Conservation (phyloP, 2,888 invertebrate genomes). For the Phania funesta region DNA sequence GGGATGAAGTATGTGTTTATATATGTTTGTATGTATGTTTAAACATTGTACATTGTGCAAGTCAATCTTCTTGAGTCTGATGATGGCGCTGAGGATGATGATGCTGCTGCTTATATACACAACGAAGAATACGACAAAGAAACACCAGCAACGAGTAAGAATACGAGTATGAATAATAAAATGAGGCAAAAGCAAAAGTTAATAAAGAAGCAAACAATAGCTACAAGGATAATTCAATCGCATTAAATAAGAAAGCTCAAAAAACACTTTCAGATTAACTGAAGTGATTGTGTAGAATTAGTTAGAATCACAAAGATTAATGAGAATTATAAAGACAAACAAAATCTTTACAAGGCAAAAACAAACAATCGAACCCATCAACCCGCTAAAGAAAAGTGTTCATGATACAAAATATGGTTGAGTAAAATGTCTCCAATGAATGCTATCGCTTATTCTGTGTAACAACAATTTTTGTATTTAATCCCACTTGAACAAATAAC, state of each 20-base stretch:
- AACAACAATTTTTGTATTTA: conserved; percentile 26
- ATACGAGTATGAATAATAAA: conserved; percentile 15
- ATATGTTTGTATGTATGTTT: neutral
- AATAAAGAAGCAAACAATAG: conserved; percentile 62
- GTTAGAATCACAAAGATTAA: conserved; percentile 59
- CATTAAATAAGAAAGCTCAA: conserved; percentile 75
- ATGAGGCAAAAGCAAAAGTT: conserved; percentile 57
- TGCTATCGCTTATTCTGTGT: conserved; percentile 12
- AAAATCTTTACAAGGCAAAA: conserved; percentile 34
- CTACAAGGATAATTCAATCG: conserved; percentile 71
- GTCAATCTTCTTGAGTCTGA: conserved; percentile 48
- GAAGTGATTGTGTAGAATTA: conserved; percentile 67
- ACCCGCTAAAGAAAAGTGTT: conserved; percentile 9
- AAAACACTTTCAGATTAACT: conserved; percentile 74
- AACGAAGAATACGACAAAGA: conserved; percentile 17
- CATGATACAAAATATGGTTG: conserved; percentile 11
- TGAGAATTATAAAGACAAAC: conserved; percentile 37
- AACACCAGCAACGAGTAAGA: neutral
- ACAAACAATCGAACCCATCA: conserved; percentile 38
- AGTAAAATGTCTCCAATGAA: conserved; percentile 38
- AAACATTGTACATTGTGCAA: conserved; percentile 1
- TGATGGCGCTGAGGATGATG: conserved; percentile 26
- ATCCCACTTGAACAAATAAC: conserved; percentile 21
- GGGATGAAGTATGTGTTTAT: neutral
- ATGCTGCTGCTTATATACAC: neutral